Conservation (phyloP, 2,797 vertebrate species). For the Trematomus bernacchii region DNA sequence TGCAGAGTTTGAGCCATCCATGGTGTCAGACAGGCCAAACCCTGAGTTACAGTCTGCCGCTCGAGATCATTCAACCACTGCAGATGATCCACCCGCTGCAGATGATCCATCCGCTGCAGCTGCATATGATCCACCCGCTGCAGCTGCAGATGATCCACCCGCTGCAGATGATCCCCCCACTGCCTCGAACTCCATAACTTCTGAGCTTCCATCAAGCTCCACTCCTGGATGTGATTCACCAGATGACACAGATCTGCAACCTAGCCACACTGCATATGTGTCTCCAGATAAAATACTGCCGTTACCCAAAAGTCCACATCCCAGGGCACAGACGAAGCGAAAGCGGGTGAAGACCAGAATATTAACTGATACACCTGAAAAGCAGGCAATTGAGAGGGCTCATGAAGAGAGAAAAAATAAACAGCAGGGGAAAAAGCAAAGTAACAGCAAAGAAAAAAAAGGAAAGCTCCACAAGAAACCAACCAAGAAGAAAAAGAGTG, state of each 20-base stretch:
- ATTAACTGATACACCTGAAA: conserved; percentile 44
- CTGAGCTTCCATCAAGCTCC: conserved; percentile 3
- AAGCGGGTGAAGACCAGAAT: conserved; percentile 38
- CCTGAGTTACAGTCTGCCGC: too few species aligned
- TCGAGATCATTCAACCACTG: not conserved
- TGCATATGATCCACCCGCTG: too few species aligned
- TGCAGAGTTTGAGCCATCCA: conserved; percentile 8
- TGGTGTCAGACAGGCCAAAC: too few species aligned
- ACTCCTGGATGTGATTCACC: conserved; percentile 28
- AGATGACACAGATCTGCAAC: conserved; percentile 15
- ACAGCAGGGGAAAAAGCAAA: conserved; percentile 1
- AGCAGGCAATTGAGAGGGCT: not conserved
- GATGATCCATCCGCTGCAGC: too few species aligned
- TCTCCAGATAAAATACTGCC: not conserved
- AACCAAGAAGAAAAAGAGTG: conserved; percentile 41
- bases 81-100: conserved; percentile 9
- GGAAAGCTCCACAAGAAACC: conserved; percentile 13
- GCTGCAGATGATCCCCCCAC: too few species aligned
- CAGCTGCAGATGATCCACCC: too few species aligned
- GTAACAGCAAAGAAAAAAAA: conserved; percentile 13
- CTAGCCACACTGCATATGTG: conserved; percentile 26
- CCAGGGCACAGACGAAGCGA: conserved; percentile 30
- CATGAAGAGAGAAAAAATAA: conserved; percentile 9
- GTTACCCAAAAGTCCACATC: conserved; percentile 29
- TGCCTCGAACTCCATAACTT: conserved; percentile 15